Evolutionary conservation across 2,888 invertebrate species (phyloP).

Genomic region (Rhogogaster chlorosoma): DNA sequence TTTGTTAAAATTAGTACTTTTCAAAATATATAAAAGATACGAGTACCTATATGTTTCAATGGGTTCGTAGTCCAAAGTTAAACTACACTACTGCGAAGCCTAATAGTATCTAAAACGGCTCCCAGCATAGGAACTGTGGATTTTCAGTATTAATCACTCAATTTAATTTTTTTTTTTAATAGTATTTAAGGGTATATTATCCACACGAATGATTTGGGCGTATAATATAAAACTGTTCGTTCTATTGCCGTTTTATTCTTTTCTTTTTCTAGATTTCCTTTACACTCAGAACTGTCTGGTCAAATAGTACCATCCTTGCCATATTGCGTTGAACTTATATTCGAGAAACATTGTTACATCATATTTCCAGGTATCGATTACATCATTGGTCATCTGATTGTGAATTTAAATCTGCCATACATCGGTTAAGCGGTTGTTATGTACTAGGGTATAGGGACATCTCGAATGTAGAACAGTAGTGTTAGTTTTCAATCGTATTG

Average conservation of each 20-base stretch:
- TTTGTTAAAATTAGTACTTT: neutral
- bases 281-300: neutral
- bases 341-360: neutral
- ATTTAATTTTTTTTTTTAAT: neutral
- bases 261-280: too few relatives aligned
- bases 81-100: neutral
- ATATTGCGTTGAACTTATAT: neutral
- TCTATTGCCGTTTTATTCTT: too few relatives aligned
- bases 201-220: neutral
- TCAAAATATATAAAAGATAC: neutral
- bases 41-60: neutral
- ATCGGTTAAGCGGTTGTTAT: neutral
- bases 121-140: neutral
- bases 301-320: neutral
- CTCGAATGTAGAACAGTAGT: neutral
- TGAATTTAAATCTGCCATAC: neutral
- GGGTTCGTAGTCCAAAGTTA: neutral
- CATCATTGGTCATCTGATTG: neutral
- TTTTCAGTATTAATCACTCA: neutral
- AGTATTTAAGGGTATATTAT: neutral
- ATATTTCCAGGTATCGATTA: neutral
- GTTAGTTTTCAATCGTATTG: neutral
- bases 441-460: neutral
- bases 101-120: neutral
- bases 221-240: neutral